Base-by-base conservation (phyloP, 2,113 vertebrate species). In the Actenoides lindsayi region DNA sequence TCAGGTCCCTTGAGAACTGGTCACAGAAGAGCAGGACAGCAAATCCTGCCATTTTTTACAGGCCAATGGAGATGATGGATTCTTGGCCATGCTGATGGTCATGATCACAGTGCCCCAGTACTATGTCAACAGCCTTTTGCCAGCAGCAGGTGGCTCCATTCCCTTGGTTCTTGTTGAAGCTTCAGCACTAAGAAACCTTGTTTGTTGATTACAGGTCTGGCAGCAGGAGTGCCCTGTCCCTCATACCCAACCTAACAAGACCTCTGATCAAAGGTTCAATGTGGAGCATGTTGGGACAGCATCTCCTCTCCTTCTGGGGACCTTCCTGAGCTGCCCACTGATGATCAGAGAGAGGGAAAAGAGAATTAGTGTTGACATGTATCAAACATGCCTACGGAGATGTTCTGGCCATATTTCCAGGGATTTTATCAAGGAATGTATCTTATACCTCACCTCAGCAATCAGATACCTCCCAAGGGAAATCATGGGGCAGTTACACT, bases 231-330 rank as follows among this genome's bases (percentile, higher is more conserved):
- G 11, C 14, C 14, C 39, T 64, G 48, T 53, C 35, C 19, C 10
- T 24, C 30, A 13, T 24, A 18, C 16, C 65, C 65, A 63, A 2
- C 19, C 33, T 46, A 42, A 4, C 50, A 25, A 76, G 18, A 9
- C 13, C 2, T 65, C 35, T 69, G 14, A 54, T 30, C 39, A 64
- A 25, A 79, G 18, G 4, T 46, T 57, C 0, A 0, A 6, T 14
- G 16, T 65, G 41, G 16, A 65, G 13, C 25, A 17, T 0, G 0
- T 27, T 41, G 48, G 17, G 51, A 16, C 30, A 60, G 76, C n/a
- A 89, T 18, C 7, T 69, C 31, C 17, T 81, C 24, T 67, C 51
- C 19, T 68, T 63, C 75, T 44, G 28, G 14, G 7, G 16, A 62
- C 24, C 16, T 67, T 87, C 68, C 65, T 41, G 46, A 90, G 21